These are phyloP conservation scores for Turritopsis rubra DNA, from an alignment of 30 jellyfish, hydroid and myxozoan genomes.

Conservation along the genomic window DNA sequence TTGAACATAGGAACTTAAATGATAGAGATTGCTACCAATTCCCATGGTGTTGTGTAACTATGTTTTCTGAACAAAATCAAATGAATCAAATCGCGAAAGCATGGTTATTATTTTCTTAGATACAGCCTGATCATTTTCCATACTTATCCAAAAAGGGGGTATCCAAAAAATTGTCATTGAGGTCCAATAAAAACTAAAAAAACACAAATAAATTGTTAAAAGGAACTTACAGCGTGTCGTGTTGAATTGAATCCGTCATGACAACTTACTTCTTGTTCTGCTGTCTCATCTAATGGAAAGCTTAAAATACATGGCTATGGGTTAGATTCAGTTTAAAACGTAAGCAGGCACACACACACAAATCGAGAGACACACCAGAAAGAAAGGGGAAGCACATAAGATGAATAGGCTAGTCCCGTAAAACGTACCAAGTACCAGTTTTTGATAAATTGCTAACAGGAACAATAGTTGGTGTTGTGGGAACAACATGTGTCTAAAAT, in stretches of 20 bases:
- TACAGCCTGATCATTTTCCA: no score
- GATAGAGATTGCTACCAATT: no score
- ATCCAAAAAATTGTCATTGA: no score
- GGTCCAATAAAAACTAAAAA: neutral
- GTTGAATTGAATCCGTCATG: slow-evolving; percentile 82
- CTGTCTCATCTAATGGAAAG: slow-evolving; percentile 68
- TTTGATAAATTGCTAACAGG: slow-evolving; percentile 18
- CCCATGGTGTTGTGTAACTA: no score
- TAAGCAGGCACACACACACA: neutral
- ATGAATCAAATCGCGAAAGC: no score
- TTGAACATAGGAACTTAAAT: no score
- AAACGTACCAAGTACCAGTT: slow-evolving; percentile 34
- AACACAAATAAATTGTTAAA: neutral
- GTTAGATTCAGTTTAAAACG: neutral
- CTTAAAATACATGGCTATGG: slow-evolving; percentile 16
- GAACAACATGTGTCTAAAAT: slow-evolving; percentile 86
- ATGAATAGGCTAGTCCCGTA: no score
- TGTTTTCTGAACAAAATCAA: no score
- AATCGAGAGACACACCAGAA: no score
- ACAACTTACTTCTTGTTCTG: slow-evolving; percentile 66
- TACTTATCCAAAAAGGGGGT: no score
- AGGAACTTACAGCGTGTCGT: slow-evolving; percentile 60
- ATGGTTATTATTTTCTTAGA: no score
- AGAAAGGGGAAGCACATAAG: no score
- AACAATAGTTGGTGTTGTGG: slow-evolving; percentile 83